Evolutionary conservation across 2,113 vertebrate genomes (phyloP).

Genomic region (Strix aluco): DNA sequence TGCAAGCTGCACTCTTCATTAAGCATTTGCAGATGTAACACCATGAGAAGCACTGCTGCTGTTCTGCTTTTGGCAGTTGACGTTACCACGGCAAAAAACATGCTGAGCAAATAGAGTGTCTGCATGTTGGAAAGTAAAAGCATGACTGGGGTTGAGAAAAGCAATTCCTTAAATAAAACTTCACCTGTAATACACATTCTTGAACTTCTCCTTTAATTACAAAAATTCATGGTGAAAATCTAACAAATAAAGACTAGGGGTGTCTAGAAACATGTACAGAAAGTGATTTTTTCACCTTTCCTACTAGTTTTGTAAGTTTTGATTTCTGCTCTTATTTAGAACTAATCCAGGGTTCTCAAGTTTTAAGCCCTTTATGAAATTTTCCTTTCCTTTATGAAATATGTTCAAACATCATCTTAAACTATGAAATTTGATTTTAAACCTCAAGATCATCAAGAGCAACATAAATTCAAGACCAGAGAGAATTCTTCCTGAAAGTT

Average conservation of each 20-base stretch:
- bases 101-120: not conserved
- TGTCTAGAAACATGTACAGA: not conserved
- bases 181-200: not conserved
- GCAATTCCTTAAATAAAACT: not conserved
- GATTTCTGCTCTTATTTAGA: not conserved
- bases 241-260: not conserved
- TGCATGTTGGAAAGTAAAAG: not conserved
- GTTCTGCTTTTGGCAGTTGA: not conserved
- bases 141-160: not conserved
- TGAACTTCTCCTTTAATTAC: not conserved
- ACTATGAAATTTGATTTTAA: not conserved
- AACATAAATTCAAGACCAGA: not conserved
- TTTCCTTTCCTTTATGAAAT: not conserved
- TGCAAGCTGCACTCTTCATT: constrained; percentile 24
- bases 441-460: not conserved
- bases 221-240: not conserved
- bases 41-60: not conserved
- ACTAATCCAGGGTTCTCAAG: not conserved
- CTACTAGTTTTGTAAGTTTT: not conserved
- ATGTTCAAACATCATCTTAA: not conserved
- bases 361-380: not conserved
- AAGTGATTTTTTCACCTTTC: not conserved
- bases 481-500: not conserved
- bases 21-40: constrained; percentile 27
- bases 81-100: not conserved